Conservation (phyloP, 2,797 vertebrate genomes). For the Iguana delicatissima region DNA sequence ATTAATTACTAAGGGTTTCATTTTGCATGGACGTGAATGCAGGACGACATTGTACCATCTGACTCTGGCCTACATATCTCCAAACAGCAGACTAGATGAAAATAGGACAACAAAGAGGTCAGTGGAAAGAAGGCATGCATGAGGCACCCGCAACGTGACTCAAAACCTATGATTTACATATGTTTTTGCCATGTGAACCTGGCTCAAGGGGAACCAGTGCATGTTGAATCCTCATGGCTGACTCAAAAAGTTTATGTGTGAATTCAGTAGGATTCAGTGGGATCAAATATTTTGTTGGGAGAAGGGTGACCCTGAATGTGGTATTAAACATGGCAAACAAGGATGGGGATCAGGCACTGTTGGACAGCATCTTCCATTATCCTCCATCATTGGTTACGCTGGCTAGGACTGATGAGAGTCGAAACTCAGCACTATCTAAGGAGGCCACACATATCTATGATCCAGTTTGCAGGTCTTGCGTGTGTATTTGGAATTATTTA, state of each 20-base stretch:
- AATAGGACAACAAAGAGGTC: slow-evolving; percentile 48
- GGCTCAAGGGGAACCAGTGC: neutral
- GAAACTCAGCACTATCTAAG: neutral
- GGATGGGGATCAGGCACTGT: neutral
- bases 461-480: neutral
- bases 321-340: neutral
- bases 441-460: neutral
- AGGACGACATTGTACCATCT: slow-evolving; percentile 19
- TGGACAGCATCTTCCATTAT: neutral
- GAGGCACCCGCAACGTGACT: slow-evolving; percentile 37
- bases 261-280: neutral
- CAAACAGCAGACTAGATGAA: slow-evolving; percentile 34
- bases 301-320: neutral
- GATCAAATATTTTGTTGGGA: neutral
- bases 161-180: neutral
- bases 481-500: neutral
- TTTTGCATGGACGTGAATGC: slow-evolving; percentile 52
- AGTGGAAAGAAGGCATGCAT: slow-evolving; percentile 37
- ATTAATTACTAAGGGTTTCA: slow-evolving; percentile 63
- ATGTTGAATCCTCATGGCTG: neutral
- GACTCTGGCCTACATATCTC: slow-evolving; percentile 26
- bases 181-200: slow-evolving; percentile 16
- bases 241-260: slow-evolving; percentile 10
- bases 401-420: neutral
- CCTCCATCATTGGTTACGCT: neutral